A percentile compares a stretch with the other conserved stretches of the same genome.
These are phyloP conservation scores for Scaptomyza parva DNA, from an alignment of 2,888 invertebrate species.

Conservation along the genomic window DNA sequence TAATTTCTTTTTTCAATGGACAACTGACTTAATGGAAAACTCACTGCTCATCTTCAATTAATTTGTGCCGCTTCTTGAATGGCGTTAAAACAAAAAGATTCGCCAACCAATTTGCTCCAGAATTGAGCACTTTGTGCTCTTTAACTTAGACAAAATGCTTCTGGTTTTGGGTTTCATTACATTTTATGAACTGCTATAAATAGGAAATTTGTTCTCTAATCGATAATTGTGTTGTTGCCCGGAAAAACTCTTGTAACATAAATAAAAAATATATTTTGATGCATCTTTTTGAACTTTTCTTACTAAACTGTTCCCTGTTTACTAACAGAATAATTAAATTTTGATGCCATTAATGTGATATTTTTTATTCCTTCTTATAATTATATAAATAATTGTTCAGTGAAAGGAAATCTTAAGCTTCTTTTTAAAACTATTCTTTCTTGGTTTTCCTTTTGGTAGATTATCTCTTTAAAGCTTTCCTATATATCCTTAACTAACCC, in stretches of 20 bases:
- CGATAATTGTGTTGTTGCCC: conserved; percentile 50
- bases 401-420: too few relatives aligned
- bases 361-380: not conserved
- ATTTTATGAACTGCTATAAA: conserved; percentile 35
- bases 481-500: not conserved
- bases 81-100: conserved; percentile 13
- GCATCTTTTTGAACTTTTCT: too few relatives aligned
- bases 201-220: conserved; percentile 30
- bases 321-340: too few relatives aligned
- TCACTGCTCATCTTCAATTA: conserved; percentile 43
- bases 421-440: too few relatives aligned
- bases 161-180: conserved; percentile 33
- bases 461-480: too few relatives aligned
- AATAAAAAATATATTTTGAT: not conserved
- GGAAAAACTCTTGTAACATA: conserved; percentile 17
- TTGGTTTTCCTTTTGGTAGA: too few relatives aligned
- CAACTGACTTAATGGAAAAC: too few relatives aligned
- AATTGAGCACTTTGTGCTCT: conserved; percentile 8
- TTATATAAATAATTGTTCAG: too few relatives aligned
- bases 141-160: conserved; percentile 47
- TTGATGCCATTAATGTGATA: not conserved
- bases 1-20: conserved; percentile 54
- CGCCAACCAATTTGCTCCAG: conserved; percentile 15
- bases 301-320: too few relatives aligned
- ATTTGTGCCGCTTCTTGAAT: conserved; percentile 30